These are phyloP conservation scores for Pseudochirops corinnae DNA, from an alignment of 2,797 vertebrate genomes.

Conservation along the genomic window DNA sequence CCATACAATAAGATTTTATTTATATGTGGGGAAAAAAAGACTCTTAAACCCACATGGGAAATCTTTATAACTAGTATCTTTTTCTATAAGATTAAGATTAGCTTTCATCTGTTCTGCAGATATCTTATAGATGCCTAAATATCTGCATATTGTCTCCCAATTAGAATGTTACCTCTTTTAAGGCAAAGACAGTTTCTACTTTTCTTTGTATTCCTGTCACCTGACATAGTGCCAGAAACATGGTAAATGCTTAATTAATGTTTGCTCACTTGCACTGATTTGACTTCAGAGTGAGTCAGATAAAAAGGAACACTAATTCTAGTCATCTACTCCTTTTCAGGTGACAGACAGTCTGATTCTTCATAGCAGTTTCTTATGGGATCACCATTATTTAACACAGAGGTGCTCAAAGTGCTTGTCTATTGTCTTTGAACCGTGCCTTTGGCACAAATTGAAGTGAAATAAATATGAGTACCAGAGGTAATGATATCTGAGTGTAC, in stretches of 20 bases:
- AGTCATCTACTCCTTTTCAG: not conserved
- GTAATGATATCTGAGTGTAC: not conserved
- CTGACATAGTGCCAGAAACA: not conserved
- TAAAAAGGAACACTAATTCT: not conserved
- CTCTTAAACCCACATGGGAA: not conserved
- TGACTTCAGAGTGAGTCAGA: slow-evolving; percentile 28
- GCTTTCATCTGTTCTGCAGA: not conserved
- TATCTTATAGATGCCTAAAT: not conserved
- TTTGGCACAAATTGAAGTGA: slow-evolving; percentile 32
- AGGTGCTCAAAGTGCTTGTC: not conserved
- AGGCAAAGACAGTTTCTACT: not conserved
- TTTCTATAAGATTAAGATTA: not conserved
- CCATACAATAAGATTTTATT: not conserved
- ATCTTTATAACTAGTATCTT: not conserved
- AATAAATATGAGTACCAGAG: not conserved
- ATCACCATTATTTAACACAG: not conserved
- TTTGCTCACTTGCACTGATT: not conserved
- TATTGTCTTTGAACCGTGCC: not conserved
- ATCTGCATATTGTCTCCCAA: not conserved
- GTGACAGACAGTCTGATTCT: not conserved
- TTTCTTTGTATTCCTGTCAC: not conserved
- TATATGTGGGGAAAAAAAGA: too few relatives aligned
- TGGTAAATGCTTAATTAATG: not conserved
- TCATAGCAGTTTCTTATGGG: not conserved
- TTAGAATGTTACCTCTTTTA: not conserved